A percentile compares a stretch with the other conserved stretches of the same genome.
Conservation (phyloP, 2,888 invertebrate species). For the Physocephala rufipes region DNA sequence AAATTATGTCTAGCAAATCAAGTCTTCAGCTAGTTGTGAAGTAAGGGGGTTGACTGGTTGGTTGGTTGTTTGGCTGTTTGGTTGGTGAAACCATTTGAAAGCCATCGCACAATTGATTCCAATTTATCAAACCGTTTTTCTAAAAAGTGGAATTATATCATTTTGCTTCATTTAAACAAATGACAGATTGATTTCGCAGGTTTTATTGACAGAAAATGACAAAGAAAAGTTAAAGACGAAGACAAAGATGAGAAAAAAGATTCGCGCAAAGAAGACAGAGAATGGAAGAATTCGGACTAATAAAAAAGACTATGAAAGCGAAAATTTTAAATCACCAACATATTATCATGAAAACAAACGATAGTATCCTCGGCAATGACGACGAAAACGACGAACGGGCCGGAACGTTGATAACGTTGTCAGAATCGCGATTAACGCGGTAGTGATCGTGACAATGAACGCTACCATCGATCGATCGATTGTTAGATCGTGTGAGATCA, state of each 20-base stretch:
- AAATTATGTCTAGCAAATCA: slow-evolving; percentile 35
- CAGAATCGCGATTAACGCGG: too few relatives aligned
- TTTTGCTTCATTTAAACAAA: slow-evolving; percentile 27
- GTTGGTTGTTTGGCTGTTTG: too few relatives aligned
- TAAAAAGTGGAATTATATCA: slow-evolving; percentile 29
- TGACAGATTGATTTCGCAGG: slow-evolving; percentile 36
- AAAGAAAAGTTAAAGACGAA: not conserved
- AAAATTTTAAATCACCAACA: too few relatives aligned
- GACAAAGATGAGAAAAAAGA: not conserved
- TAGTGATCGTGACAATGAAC: not conserved
- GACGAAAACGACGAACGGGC: too few relatives aligned
- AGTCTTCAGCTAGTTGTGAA: slow-evolving; percentile 26
- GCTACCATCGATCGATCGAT: not conserved
- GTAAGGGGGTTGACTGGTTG: too few relatives aligned
- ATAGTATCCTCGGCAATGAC: too few relatives aligned
- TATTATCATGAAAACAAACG: too few relatives aligned
- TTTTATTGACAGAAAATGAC: slow-evolving; percentile 17
- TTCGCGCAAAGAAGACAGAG: too few relatives aligned
- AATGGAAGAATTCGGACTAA: too few relatives aligned
- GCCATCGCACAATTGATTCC: slow-evolving; percentile 32
- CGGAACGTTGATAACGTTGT: too few relatives aligned
- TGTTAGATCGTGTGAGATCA: not conserved
- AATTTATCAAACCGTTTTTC: slow-evolving; percentile 35
- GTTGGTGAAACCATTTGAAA: slow-evolving; percentile 36
- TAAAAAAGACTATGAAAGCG: too few relatives aligned